Conservation (phyloP, 2,113 vertebrate species). For the Ibidorhyncha struthersii region DNA sequence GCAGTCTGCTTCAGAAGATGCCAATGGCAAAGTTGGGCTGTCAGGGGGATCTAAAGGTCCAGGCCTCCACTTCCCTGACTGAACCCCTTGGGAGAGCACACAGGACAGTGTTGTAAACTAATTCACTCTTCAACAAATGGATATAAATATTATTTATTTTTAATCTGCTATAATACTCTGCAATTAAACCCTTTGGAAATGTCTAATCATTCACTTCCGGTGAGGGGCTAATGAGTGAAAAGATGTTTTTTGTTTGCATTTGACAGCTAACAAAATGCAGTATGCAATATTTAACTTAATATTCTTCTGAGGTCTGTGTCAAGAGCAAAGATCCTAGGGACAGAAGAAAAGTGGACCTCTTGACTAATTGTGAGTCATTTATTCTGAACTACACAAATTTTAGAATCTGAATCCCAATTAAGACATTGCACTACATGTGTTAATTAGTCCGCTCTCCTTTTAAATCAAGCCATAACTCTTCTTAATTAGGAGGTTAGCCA, state of each 20-base stretch:
- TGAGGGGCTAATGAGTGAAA: neutral
- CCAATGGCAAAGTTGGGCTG: neutral
- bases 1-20: neutral
- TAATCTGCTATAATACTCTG: neutral
- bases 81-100: neutral
- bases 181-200: neutral
- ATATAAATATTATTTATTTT: neutral
- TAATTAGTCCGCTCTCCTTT: slow-evolving; percentile 83
- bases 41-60: neutral
- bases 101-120: accelerated
- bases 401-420: slow-evolving; percentile 83
- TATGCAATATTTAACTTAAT: neutral
- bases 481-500: slow-evolving; percentile 81
- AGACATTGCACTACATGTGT: slow-evolving; percentile 86
- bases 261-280: neutral
- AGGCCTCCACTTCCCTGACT: neutral
- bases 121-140: neutral
- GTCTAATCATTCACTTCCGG: neutral
- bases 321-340: neutral
- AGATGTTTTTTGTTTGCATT: neutral
- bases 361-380: slow-evolving; percentile 60
- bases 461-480: slow-evolving; percentile 83
- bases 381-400: slow-evolving; percentile 56
- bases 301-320: neutral
- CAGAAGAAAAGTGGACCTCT: slow-evolving; percentile 20